These are phyloP conservation scores for Hecatera dysodea DNA, from an alignment of 2,888 invertebrate genomes.

Conservation along the genomic window DNA sequence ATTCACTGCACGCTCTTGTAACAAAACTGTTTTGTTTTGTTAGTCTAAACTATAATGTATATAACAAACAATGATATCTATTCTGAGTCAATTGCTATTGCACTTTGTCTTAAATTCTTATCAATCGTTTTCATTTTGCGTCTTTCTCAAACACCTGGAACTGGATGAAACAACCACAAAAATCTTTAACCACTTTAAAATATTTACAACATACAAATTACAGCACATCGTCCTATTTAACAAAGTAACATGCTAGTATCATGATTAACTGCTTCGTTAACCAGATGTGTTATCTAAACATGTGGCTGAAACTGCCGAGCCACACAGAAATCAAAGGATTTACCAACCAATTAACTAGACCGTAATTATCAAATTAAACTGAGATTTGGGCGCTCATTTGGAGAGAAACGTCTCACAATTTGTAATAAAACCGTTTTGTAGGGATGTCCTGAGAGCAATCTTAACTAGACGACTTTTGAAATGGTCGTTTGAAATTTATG, in stretches of 20 bases:
- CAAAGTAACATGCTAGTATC: constrained; percentile 38
- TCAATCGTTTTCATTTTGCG: too few relatives aligned
- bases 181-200: neutral
- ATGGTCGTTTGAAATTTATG: constrained; percentile 10
- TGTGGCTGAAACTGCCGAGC: constrained; percentile 36
- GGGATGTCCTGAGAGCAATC: constrained; percentile 18
- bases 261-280: constrained; percentile 51
- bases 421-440: constrained; percentile 45
- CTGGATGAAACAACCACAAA: neutral
- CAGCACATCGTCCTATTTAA: constrained; percentile 47
- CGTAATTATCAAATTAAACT: constrained; percentile 72
- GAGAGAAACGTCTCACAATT: constrained; percentile 33
- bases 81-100: neutral
- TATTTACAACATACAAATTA: constrained; percentile 17
- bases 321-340: constrained; percentile 68
- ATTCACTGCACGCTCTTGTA: neutral
- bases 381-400: constrained; percentile 56
- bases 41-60: neutral
- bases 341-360: constrained; percentile 71
- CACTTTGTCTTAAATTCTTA: neutral
- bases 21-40: neutral
- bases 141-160: neutral
- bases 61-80: neutral
- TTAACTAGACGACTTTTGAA: constrained; percentile 25
- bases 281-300: constrained; percentile 64